Evolutionary conservation across 1,140 invertebrate genomes (phyloP).

Genomic region (Diorhabda sublineata): DNA sequence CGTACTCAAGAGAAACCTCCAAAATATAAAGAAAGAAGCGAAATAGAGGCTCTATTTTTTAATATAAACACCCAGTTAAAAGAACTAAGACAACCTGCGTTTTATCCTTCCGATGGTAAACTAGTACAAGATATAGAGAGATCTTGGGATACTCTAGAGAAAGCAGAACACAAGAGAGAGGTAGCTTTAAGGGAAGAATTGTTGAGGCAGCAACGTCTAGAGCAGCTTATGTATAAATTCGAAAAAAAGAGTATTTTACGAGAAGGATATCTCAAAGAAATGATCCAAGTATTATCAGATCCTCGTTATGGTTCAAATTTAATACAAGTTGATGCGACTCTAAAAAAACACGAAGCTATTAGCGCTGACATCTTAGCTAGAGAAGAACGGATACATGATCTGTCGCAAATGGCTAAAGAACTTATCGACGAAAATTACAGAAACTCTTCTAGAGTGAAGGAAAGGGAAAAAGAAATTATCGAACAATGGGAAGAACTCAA

Average conservation of each 20-base stretch:
- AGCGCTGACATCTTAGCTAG: slow-evolving; percentile 93
- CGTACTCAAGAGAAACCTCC: slow-evolving; percentile 96
- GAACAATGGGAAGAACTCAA: slow-evolving; percentile 84
- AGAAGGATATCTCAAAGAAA: slow-evolving; percentile 94
- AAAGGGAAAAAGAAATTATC: slow-evolving; percentile 82
- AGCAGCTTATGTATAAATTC: slow-evolving; percentile 95
- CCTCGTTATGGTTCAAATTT: slow-evolving; percentile 87
- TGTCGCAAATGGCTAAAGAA: slow-evolving; percentile 88
- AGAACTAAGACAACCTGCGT: slow-evolving; percentile 84
- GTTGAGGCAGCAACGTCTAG: slow-evolving; percentile 86
- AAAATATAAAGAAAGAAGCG: slow-evolving; percentile 95
- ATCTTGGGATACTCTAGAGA: slow-evolving; percentile 89
- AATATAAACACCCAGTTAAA: slow-evolving; percentile 95
- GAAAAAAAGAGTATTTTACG: slow-evolving; percentile 89
- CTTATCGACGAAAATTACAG: slow-evolving; percentile 90
- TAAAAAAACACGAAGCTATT: slow-evolving; percentile 98
- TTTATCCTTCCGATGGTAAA: slow-evolving; percentile 86
- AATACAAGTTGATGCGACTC: slow-evolving; percentile 90
- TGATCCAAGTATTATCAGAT: slow-evolving; percentile 94
- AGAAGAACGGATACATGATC: slow-evolving; percentile 89
- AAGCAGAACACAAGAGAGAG: slow-evolving; percentile 91
- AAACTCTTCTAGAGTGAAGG: slow-evolving; percentile 75
- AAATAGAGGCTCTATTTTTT: slow-evolving; percentile 95
- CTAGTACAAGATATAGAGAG: slow-evolving; percentile 89
- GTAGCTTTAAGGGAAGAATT: slow-evolving; percentile 88